Evolutionary conservation across 2,113 vertebrate species (phyloP), one percentile per base, ranked within the genome.

Genomic region (Trogon surrucura): DNA sequence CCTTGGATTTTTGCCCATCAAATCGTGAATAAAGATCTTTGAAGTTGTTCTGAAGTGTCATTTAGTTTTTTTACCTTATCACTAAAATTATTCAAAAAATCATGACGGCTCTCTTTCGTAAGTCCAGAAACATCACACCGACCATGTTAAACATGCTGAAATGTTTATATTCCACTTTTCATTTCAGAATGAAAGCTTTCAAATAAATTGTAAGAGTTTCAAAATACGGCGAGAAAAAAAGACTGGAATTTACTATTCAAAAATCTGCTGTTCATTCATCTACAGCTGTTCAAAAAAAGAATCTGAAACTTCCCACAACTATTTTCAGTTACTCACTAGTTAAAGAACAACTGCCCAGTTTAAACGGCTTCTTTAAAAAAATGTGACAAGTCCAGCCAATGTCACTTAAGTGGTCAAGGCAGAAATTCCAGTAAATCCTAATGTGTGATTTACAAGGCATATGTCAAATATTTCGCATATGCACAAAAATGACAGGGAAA

Each of bases 401-500:
- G 54, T 75, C 72, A 81, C n/a, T 88, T 78, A 65, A 82, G 21
- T 0, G 1, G 32, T 66, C 81, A 78, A 83, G 60, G 80, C 14
- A 90, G 62, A 95, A 91, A 91, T 90, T 82, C 75, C 82, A 91
- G 72, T 70, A 93, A 95, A 86, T 71, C 53, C 60, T 74, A 38
- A 73, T 25, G 17, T 71, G 71, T 90, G 48, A 85, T 64, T 90
- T 94, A 86, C 36, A 83, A 86, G 7, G 32, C 51, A 54, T 32
- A 86, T 67, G 38, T 74, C 51, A 88, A 67, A 67, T 80, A 90
- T 51, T 93, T 91, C 64, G 81, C 41, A 79, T 41, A 64, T 26
- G 57, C 44, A 82, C 25, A 66, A 85, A 95, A 93, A 83, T 85
- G 9, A 72, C 45, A 77, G 30, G 56, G 16, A 53, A 83, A 79